Percentiles rank a stretch among this genome's conserved stretches.
Conservation (phyloP, 92 coral and sea anemone genomes). For the Zoanthus sociatus region DNA sequence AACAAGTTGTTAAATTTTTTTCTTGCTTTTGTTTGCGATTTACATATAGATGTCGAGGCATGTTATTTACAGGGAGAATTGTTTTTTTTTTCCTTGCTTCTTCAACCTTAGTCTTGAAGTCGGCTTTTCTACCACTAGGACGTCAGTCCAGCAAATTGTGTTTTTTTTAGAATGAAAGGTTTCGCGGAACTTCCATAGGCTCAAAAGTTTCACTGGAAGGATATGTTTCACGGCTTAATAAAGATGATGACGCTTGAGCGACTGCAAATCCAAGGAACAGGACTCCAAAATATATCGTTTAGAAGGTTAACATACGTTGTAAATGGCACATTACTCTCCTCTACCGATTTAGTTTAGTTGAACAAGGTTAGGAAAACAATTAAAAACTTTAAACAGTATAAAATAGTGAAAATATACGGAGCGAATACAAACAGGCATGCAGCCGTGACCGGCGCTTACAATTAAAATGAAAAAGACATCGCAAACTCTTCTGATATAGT, state of each 20-base stretch:
- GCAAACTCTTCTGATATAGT: no score
- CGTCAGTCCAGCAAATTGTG: no score
- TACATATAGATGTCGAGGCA: no score
- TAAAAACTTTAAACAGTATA: background rate
- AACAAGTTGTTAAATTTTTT: no score
- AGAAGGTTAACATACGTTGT: background rate
- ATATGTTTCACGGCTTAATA: background rate
- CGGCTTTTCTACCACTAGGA: no score
- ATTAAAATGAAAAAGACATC: no score
- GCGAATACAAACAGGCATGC: background rate
- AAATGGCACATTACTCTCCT: constrained; percentile 16
- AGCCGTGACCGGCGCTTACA: background rate
- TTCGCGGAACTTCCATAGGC: constrained; percentile 15
- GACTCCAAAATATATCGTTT: constrained; percentile 2
- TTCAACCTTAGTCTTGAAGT: no score
- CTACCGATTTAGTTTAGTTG: background rate
- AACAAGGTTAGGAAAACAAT: background rate
- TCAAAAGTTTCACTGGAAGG: constrained; percentile 12
- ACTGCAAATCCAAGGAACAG: constrained; percentile 3
- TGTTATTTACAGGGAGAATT: no score
- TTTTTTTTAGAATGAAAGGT: background rate
- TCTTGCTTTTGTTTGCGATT: no score
- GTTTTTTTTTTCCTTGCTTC: no score
- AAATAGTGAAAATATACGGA: constrained; percentile 1
- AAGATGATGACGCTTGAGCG: background rate